A percentile compares a stretch with the other conserved stretches of the same genome.
These are phyloP conservation scores for Dendrocincla fuliginosa DNA, from an alignment of 2,797 vertebrate species.

Conservation along the genomic window DNA sequence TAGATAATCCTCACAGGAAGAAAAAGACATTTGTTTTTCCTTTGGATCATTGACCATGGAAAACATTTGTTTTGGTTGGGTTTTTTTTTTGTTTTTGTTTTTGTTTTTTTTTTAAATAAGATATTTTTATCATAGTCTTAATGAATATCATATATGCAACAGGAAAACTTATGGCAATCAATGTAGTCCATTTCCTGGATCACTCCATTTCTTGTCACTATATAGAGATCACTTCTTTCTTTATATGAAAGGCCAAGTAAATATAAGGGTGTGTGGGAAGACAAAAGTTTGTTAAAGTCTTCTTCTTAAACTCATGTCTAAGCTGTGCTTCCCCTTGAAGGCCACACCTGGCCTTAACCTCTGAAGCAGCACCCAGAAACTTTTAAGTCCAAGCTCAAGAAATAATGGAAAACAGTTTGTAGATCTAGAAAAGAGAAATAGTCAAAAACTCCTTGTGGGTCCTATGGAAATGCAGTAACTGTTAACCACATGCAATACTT, in stretches of 20 bases:
- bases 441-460: neutral
- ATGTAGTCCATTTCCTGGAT: neutral
- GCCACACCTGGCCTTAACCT: neutral
- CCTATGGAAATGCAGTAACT: neutral
- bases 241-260: neutral
- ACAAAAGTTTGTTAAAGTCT: neutral
- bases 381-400: neutral
- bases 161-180: neutral
- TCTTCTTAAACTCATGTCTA: neutral
- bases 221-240: neutral
- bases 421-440: neutral
- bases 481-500: neutral
- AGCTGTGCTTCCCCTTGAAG: neutral
- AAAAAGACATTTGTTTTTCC: neutral
- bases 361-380: neutral
- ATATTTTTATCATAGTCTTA: neutral
- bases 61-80: neutral
- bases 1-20: neutral
- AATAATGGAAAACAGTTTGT: neutral
- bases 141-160: neutral
- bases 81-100: neutral
- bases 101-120: neutral
- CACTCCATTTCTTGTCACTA: neutral
- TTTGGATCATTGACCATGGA: neutral
- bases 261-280: neutral